Conservation (phyloP, 2,113 vertebrate species). For the Anoura caudifer region DNA sequence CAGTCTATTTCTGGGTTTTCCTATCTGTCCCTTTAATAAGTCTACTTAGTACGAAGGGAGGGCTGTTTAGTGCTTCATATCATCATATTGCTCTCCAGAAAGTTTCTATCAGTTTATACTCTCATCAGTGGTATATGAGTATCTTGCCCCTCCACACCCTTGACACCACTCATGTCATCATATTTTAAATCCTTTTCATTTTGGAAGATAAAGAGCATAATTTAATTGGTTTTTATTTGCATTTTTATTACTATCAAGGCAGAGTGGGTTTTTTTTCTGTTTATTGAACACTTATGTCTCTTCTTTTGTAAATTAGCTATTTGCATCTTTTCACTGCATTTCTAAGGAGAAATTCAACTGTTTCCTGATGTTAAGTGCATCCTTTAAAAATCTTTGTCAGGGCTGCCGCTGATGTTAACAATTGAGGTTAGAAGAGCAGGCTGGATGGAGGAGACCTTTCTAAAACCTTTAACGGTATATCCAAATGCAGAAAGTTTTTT, state of each 20-base stretch:
- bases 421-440: neutral
- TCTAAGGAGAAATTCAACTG: slow-evolving; percentile 12
- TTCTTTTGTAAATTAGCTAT: slow-evolving; percentile 8
- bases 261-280: neutral
- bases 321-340: neutral
- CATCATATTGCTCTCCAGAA: neutral
- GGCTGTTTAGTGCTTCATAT: neutral
- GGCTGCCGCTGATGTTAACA: neutral
- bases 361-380: neutral
- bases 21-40: neutral
- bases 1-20: neutral
- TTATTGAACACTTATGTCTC: neutral
- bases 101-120: neutral
- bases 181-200: slow-evolving; percentile 29
- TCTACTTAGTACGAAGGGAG: neutral
- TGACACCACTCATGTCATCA: neutral
- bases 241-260: slow-evolving; percentile 6
- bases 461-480: neutral
- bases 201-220: neutral
- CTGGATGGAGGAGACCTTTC: neutral
- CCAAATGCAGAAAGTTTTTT: neutral
- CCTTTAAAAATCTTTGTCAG: slow-evolving; percentile 9
- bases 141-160: neutral
- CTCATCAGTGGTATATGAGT: neutral
- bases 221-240: slow-evolving; percentile 34